Percentiles rank a stretch among this genome's conserved stretches.
phyloP scores from a whole-genome alignment of 2,797 vertebrate species.

The Ciconia nigra region DNA sequence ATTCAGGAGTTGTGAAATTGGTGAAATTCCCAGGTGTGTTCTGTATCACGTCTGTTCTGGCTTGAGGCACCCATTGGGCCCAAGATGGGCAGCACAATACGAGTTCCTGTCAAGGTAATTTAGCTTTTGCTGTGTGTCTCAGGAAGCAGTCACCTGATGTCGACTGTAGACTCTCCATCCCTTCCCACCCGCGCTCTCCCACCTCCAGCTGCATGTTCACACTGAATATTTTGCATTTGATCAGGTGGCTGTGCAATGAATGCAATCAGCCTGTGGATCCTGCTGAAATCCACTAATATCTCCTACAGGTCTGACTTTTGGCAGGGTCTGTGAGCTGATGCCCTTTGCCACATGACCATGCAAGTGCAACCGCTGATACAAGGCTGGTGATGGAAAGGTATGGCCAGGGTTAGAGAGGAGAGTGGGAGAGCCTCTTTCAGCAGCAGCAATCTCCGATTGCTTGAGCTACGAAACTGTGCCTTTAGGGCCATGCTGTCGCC shows the following conservation, averaged over 20 bases:
- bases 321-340: no score
- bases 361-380: background rate
- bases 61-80: background rate
- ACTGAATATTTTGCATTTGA: background rate
- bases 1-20: background rate
- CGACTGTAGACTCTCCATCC: background rate
- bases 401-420: background rate
- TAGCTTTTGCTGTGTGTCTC: background rate
- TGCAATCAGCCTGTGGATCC: accelerated
- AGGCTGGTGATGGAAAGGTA: background rate
- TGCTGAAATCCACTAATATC: background rate
- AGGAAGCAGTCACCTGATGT: background rate
- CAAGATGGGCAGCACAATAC: background rate
- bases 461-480: background rate
- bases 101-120: background rate
- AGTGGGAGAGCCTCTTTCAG: background rate
- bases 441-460: background rate
- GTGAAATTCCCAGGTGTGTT: background rate
- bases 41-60: background rate
- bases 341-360: accelerated
- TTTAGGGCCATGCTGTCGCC: background rate
- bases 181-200: background rate
- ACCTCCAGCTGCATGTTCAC: background rate
- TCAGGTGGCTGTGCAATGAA: background rate
- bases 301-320: background rate